These are phyloP conservation scores for Melinaea marsaeus DNA, from an alignment of 2,888 invertebrate genomes.

Conservation along the genomic window DNA sequence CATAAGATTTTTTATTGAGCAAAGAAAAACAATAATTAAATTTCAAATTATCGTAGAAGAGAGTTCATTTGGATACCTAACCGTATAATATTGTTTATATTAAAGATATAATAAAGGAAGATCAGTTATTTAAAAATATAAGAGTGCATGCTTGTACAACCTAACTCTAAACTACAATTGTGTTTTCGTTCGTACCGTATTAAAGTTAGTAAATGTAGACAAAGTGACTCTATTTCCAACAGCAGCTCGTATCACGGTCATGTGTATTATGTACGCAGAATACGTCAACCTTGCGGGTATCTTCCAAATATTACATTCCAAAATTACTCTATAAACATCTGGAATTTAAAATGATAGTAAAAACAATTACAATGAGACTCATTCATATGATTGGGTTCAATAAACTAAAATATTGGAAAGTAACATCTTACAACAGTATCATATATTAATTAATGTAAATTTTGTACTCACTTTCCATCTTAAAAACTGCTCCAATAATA, in stretches of 20 bases:
- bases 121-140: too few species aligned
- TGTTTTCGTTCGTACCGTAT: conserved; percentile 31
- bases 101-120: too few species aligned
- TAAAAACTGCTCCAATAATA: conserved; percentile 40
- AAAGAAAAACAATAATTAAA: too few species aligned
- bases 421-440: conserved; percentile 6
- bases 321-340: conserved; percentile 31
- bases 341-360: conserved; percentile 8
- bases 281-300: conserved; percentile 31
- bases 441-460: not conserved
- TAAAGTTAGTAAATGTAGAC: conserved; percentile 27
- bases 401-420: too few species aligned
- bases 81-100: too few species aligned
- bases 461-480: conserved; percentile 45
- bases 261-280: conserved; percentile 30
- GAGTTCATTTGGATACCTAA: too few species aligned
- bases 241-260: conserved; percentile 24
- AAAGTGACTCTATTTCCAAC: conserved; percentile 28
- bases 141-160: too few species aligned
- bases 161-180: too few species aligned
- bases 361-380: conserved; percentile 7
- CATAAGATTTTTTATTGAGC: not conserved
- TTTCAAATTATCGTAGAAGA: too few species aligned
- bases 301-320: conserved; percentile 33
- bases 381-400: too few species aligned